Evolutionary conservation across 1,140 invertebrate species (phyloP).

Genomic region (Nymphalis io): DNA sequence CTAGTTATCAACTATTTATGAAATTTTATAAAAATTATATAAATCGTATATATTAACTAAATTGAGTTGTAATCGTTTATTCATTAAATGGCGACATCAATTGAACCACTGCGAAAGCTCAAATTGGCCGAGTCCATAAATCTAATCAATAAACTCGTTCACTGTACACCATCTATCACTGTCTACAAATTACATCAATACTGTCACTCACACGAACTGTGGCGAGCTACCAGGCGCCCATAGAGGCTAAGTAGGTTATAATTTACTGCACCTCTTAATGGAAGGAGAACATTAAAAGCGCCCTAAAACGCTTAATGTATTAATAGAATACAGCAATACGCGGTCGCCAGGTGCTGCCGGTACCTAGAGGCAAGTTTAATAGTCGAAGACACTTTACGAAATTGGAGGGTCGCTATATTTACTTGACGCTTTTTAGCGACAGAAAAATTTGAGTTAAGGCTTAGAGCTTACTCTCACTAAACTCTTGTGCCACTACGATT

Average conservation of each 20-base stretch:
- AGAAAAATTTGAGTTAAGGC: not conserved
- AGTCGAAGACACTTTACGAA: constrained; percentile 50
- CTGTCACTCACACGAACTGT: constrained; percentile 43
- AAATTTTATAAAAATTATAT: not conserved
- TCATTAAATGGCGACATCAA: constrained; percentile 7
- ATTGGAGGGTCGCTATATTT: constrained; percentile 44
- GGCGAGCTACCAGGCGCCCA: constrained; percentile 56
- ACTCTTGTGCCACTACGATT: too few species aligned
- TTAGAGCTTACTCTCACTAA: too few species aligned
- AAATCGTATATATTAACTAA: not conserved
- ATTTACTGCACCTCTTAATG: constrained; percentile 72
- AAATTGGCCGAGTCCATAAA: constrained; percentile 12
- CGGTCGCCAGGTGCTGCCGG: constrained; percentile 58
- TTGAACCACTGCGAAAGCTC: not conserved
- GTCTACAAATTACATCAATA: constrained; percentile 43
- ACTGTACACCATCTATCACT: constrained; percentile 29
- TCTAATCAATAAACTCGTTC: constrained; percentile 28
- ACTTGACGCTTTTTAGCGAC: constrained; percentile 20
- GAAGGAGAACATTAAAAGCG: constrained; percentile 68
- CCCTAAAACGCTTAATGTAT: constrained; percentile 67
- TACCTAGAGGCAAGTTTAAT: constrained; percentile 53
- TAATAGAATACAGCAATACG: constrained; percentile 62
- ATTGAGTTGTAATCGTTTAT: constrained; percentile 4
- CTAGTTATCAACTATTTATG: not conserved
- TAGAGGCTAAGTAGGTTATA: constrained; percentile 62